phyloP scores from a whole-genome alignment of 2,888 invertebrate genomes.

The Ectobius pallidus region DNA sequence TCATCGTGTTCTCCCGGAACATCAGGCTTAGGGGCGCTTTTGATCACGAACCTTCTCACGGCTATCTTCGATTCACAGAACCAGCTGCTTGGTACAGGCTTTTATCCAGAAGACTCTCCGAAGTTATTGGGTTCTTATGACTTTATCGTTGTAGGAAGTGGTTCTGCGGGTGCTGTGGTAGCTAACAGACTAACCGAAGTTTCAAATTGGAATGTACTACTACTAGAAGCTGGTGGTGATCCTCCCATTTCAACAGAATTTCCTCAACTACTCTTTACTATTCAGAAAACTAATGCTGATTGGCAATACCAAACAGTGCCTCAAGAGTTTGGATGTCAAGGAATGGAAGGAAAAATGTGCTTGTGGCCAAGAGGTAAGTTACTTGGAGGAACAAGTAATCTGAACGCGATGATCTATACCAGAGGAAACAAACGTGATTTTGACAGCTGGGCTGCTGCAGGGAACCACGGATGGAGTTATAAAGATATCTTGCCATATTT shows the following conservation, averaged over 20 bases:
- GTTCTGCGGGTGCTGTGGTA: constrained; percentile 62
- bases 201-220: constrained; percentile 31
- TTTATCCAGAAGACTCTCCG: constrained; percentile 8
- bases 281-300: constrained; percentile 48
- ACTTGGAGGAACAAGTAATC: constrained; percentile 83
- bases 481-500: constrained; percentile 83
- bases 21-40: not conserved
- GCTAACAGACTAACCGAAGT: constrained; percentile 59
- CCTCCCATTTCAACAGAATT: constrained; percentile 50
- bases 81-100: constrained; percentile 51
- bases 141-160: constrained; percentile 61
- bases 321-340: constrained; percentile 64
- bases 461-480: constrained; percentile 88
- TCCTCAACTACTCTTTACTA: constrained; percentile 52
- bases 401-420: constrained; percentile 92
- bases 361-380: constrained; percentile 92
- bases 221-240: constrained; percentile 42
- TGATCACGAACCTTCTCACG: not conserved
- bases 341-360: constrained; percentile 85
- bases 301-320: constrained; percentile 48
- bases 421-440: constrained; percentile 87
- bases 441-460: constrained; percentile 82
- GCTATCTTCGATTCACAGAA: constrained; percentile 1
- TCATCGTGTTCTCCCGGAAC: not conserved
- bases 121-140: constrained; percentile 50